Evolutionary conservation across 2,888 invertebrate genomes (phyloP).

Genomic region (Plusia festucae): DNA sequence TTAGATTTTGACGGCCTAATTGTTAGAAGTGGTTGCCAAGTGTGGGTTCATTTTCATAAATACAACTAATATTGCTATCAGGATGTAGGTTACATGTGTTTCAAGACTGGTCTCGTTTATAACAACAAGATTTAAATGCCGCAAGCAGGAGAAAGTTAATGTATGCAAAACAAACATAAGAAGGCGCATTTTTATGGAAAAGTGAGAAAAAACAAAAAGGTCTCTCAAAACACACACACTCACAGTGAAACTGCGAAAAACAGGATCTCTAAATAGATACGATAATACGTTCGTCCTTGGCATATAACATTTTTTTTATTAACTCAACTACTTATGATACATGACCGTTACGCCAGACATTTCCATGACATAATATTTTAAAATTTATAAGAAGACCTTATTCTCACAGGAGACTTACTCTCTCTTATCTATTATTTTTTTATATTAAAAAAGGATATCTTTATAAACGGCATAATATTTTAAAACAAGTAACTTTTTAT

Average conservation of each 20-base stretch:
- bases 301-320: too few species aligned
- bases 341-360: background rate
- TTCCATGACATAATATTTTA: background rate
- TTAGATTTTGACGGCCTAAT: background rate
- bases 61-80: background rate
- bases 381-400: background rate
- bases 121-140: background rate
- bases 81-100: too few species aligned
- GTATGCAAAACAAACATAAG: too few species aligned
- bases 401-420: background rate
- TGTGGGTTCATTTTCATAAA: background rate
- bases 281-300: background rate
- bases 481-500: conserved; percentile 6
- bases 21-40: background rate
- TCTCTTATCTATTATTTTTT: conserved; percentile 6
- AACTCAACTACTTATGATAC: background rate
- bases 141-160: too few species aligned
- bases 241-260: too few species aligned
- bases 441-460: conserved; percentile 13
- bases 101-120: too few species aligned
- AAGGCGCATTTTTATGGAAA: too few species aligned
- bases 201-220: too few species aligned
- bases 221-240: background rate
- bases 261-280: too few species aligned
- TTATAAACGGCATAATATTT: conserved; percentile 11